Evolutionary conservation across 2,113 vertebrate genomes (phyloP).

Genomic region (Brachyistius frenatus): DNA sequence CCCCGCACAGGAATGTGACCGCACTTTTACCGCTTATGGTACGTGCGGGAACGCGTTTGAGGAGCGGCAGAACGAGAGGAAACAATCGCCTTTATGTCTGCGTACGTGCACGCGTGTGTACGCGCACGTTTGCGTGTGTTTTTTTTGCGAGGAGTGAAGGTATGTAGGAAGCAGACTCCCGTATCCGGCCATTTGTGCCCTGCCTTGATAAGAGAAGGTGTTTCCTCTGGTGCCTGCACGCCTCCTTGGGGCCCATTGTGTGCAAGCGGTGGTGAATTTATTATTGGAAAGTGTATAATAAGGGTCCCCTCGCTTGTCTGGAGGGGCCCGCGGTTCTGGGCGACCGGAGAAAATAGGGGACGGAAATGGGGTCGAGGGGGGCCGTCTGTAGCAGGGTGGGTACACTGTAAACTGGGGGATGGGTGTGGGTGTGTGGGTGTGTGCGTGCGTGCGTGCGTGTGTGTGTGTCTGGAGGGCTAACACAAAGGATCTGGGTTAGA

Average conservation of each 20-base stretch:
- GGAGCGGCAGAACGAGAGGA: conserved; percentile 13
- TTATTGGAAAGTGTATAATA: conserved; percentile 81
- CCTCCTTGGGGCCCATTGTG: conserved; percentile 77
- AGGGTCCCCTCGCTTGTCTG: conserved; percentile 63
- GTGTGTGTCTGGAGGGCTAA: conserved; percentile 20
- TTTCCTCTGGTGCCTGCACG: conserved; percentile 75
- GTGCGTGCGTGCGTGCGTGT: conserved; percentile 29
- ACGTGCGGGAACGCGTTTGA: background rate
- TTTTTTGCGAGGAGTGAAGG: background rate
- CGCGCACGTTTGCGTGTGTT: conserved; percentile 15
- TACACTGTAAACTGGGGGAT: conserved; percentile 53
- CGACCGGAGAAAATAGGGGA: conserved; percentile 15
- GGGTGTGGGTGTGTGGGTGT: background rate
- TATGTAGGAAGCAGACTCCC: conserved; percentile 64
- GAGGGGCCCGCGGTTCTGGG: conserved; percentile 10
- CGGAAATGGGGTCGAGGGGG: conserved; percentile 45
- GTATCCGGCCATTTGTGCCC: conserved; percentile 72
- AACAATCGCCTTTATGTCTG: conserved; percentile 20
- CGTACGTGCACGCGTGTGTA: conserved; percentile 1
- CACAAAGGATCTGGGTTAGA: conserved; percentile 73
- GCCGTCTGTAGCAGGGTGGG: conserved; percentile 34
- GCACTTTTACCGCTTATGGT: background rate
- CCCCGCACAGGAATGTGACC: background rate
- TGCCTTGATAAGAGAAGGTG: conserved; percentile 81
- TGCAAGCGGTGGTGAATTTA: conserved; percentile 60